Evolutionary conservation across 2,888 invertebrate species (phyloP).

Genomic region (Agrotis clavis): DNA sequence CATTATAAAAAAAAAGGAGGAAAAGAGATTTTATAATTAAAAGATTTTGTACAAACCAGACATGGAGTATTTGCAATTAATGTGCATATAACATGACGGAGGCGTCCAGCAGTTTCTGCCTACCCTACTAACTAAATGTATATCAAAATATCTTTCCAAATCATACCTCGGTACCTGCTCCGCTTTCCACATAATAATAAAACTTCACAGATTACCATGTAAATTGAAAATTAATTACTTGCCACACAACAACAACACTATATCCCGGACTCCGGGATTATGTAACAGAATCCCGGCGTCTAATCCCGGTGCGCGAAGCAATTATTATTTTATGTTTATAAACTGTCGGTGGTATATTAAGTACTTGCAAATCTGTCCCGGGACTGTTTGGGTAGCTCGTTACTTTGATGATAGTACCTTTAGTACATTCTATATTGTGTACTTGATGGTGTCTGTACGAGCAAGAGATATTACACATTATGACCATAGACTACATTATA

Average conservation of each 20-base stretch:
- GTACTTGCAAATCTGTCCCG: constrained; percentile 51
- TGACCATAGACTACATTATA: not conserved
- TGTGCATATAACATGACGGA: too few species aligned
- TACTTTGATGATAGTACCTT: constrained; percentile 12
- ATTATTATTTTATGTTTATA: constrained; percentile 61
- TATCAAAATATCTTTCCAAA: not conserved
- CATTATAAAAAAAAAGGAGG: too few species aligned
- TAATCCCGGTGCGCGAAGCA: constrained; percentile 50
- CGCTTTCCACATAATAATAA: constrained; percentile 3
- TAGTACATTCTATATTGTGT: not conserved
- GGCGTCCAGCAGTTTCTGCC: not conserved
- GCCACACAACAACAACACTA: constrained; percentile 44
- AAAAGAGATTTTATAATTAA: too few species aligned
- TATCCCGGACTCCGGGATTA: constrained; percentile 48
- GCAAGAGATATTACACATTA: not conserved
- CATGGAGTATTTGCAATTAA: too few species aligned
- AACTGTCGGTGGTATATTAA: constrained; percentile 49
- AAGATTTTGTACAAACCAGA: too few species aligned
- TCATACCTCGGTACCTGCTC: not conserved
- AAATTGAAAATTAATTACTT: constrained; percentile 57
- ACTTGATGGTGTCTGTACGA: not conserved
- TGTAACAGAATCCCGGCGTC: constrained; percentile 37
- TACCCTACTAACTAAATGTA: too few species aligned
- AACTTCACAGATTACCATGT: constrained; percentile 53
- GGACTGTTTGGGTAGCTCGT: constrained; percentile 6